Evolutionary conservation across 2,797 vertebrate species (phyloP), one percentile per base, ranked within the genome.

Genomic region (Crypturellus tataupa): DNA sequence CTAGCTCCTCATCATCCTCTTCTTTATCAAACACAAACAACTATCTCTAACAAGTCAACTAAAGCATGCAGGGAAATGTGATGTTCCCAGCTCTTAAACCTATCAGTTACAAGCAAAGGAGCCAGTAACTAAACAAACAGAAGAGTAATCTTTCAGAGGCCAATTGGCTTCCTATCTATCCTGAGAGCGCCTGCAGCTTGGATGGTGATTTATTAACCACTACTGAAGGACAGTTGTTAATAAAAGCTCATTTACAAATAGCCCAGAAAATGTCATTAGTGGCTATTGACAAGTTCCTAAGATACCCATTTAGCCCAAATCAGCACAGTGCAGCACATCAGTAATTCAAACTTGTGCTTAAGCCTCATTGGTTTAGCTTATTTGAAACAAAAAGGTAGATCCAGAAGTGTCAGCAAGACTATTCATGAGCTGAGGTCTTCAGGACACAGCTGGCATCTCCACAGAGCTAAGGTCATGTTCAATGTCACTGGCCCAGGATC

Each of bases 201-300:
- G 85, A 21, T 0, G 1, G 94, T 96, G 95, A 97, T 96, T 96
- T 95, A 97, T 97, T 96, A 97, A 97, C 96, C 78, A 33, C 78
- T 63, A 60, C 15, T 70, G 92, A 96, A 97, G 93, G 94, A 93
- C 90, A 89, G 71, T 79, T 96, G 85, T 90, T 94, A 93, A 96
- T 95, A 83, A 95, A 94, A 93, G 86, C 76, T 89, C 79, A 79
- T 82, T 82, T 78, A 84, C 94, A 95, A 93, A 96, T 76, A 81
- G 24, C 85, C n/a, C 39, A 55, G 56, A 85, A 87, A 89, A 90
- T 39, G 72, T 76, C 60, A 12, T 40, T 78, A 62, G 5, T 19
- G 12, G 12, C 14, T 15, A 86, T 63, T 21, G 2, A 21, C 10
- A 33, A 77, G 56, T 56, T 70, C 53, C 87, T 77, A 71, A 73